Conservation (phyloP, 2,888 invertebrate species). For the Apeira syringaria region DNA sequence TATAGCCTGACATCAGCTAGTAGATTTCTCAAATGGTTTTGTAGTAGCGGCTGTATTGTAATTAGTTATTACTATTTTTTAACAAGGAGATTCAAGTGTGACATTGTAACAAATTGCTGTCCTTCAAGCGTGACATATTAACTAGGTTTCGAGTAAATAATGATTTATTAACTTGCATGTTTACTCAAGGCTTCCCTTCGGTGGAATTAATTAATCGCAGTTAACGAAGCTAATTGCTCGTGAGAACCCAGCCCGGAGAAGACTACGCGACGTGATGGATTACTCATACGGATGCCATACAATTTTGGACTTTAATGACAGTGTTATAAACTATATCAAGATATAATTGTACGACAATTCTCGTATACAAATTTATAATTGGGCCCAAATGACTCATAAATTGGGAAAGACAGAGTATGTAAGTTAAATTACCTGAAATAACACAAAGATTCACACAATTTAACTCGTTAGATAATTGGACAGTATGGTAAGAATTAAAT, state of each 20-base stretch:
- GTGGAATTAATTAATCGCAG: slow-evolving; percentile 59
- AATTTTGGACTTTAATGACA: slow-evolving; percentile 32
- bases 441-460: too few species aligned
- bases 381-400: slow-evolving; percentile 25
- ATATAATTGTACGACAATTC: slow-evolving; percentile 12
- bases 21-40: too few species aligned
- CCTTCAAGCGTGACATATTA: slow-evolving; percentile 17
- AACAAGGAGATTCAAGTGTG: too few species aligned
- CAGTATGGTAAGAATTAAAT: too few species aligned
- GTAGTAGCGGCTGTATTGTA: too few species aligned
- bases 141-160: slow-evolving; percentile 38
- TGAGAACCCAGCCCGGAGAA: slow-evolving; percentile 38
- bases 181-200: slow-evolving; percentile 43
- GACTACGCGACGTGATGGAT: slow-evolving; percentile 41
- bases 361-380: slow-evolving; percentile 22
- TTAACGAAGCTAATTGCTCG: slow-evolving; percentile 58
- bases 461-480: too few species aligned
- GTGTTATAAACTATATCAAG: slow-evolving; percentile 17
- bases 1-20: too few species aligned
- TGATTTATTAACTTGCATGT: slow-evolving; percentile 50
- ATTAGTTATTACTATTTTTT: too few species aligned
- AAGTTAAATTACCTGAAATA: too few species aligned
- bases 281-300: slow-evolving; percentile 31
- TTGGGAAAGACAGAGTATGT: slow-evolving; percentile 12
- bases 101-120: too few species aligned